Conservation (phyloP, 2,113 vertebrate species). For the Otolemur garnettii region DNA sequence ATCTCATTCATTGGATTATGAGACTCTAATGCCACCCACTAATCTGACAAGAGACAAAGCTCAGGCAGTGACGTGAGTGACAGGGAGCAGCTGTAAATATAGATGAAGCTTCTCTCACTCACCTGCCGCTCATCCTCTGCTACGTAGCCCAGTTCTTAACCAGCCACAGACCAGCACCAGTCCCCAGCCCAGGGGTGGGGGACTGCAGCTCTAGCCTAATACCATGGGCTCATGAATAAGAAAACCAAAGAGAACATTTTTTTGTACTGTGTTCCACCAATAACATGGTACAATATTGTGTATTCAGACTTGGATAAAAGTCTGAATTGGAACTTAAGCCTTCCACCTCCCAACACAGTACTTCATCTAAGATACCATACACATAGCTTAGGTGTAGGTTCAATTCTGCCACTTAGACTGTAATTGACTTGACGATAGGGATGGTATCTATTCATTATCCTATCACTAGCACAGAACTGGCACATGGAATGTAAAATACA, state of each 20-base stretch:
- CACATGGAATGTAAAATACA: neutral
- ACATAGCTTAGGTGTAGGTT: neutral
- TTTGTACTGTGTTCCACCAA: neutral
- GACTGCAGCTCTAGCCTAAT: neutral
- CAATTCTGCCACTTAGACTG: neutral
- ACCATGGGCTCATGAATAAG: neutral
- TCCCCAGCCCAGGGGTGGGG: no score
- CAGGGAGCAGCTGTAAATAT: no score
- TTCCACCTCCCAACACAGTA: neutral
- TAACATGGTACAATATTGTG: no score
- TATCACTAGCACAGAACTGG: neutral
- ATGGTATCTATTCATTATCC: neutral
- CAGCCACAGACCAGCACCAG: no score
- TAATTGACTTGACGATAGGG: neutral
- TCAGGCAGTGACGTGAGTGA: no score
- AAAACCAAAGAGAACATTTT: neutral
- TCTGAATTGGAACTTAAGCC: neutral
- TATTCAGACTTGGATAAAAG: neutral
- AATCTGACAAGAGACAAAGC: no score
- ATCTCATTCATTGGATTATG: no score
- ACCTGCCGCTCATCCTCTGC: no score
- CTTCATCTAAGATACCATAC: neutral
- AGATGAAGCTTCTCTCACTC: no score
- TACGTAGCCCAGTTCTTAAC: no score
- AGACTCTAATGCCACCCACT: no score